A percentile compares a stretch with the other conserved stretches of the same genome.
Evolutionary conservation across 1,140 invertebrate genomes (phyloP).

Genomic region (Meteorus sp.): DNA sequence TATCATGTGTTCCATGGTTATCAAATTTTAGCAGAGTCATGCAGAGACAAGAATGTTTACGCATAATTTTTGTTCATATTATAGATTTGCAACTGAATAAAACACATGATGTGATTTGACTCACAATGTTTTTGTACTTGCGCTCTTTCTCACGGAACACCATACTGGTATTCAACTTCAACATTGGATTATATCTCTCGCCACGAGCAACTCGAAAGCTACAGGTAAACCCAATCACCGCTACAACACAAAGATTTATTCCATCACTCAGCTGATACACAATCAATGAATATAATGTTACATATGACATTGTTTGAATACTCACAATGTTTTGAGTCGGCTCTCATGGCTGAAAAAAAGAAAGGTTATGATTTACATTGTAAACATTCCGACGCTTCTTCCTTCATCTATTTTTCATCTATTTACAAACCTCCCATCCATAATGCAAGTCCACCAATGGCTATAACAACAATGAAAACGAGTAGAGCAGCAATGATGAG

Average conservation of each 20-base stretch:
- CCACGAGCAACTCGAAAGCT: slow-evolving; percentile 68
- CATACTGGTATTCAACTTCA: slow-evolving; percentile 60
- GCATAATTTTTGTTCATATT: background rate
- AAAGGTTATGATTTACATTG: slow-evolving; percentile 5
- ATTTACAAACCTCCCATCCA: slow-evolving; percentile 70
- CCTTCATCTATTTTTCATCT: background rate
- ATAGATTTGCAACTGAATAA: too few relatives aligned
- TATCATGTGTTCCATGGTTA: too few relatives aligned
- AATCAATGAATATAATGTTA: background rate
- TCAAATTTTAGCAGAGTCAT: background rate
- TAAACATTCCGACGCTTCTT: background rate
- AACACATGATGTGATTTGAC: slow-evolving; percentile 30
- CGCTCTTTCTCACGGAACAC: slow-evolving; percentile 63
- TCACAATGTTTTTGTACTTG: slow-evolving; percentile 66
- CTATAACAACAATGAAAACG: slow-evolving; percentile 71
- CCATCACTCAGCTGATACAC: too few relatives aligned
- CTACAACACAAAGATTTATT: slow-evolving; percentile 56
- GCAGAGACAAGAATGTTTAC: background rate
- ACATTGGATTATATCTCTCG: slow-evolving; percentile 66
- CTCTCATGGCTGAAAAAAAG: slow-evolving; percentile 54
- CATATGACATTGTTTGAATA: slow-evolving; percentile 8
- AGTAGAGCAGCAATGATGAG: slow-evolving; percentile 69
- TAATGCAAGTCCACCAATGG: slow-evolving; percentile 73
- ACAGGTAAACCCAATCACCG: slow-evolving; percentile 69
- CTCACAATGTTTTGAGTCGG: slow-evolving; percentile 58